Percentiles rank a stretch among this genome's conserved stretches.
These are phyloP conservation scores for Furcifer pardalis DNA, from an alignment of 2,797 vertebrate species.

Conservation along the genomic window DNA sequence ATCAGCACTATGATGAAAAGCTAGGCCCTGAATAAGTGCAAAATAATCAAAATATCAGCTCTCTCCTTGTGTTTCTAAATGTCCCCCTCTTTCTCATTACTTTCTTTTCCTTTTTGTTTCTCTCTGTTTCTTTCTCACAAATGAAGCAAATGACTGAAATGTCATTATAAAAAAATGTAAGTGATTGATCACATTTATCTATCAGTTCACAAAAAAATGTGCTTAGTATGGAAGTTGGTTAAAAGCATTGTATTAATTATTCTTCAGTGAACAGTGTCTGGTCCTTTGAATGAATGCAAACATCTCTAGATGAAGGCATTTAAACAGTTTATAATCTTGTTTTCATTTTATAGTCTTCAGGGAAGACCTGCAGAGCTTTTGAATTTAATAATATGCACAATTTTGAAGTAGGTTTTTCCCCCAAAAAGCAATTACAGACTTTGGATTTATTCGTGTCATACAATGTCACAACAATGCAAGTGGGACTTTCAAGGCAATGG, in stretches of 20 bases:
- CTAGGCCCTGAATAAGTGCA: not conserved
- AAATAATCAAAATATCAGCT: not conserved
- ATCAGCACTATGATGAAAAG: not conserved
- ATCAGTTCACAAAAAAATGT: not conserved
- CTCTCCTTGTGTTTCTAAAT: not conserved
- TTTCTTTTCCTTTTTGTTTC: not conserved
- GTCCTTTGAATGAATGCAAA: not conserved
- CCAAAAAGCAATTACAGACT: conserved; percentile 62
- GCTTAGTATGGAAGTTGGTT: not conserved
- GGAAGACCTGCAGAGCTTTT: conserved; percentile 35
- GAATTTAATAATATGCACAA: conserved; percentile 33
- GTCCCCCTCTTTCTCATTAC: not conserved
- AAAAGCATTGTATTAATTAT: not conserved
- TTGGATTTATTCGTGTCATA: conserved; percentile 56
- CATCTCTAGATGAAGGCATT: not conserved
- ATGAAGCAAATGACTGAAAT: not conserved
- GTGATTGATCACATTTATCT: not conserved
- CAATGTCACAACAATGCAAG: conserved; percentile 68
- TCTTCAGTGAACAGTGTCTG: not conserved
- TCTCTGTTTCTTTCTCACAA: not conserved
- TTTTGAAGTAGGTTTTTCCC: conserved; percentile 45
- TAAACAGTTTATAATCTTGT: not conserved
- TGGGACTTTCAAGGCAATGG: conserved; percentile 43
- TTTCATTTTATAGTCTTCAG: not conserved
- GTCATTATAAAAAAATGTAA: not conserved